phyloP scores from a whole-genome alignment of 2,113 vertebrate species.

The Pelusios castaneus region DNA sequence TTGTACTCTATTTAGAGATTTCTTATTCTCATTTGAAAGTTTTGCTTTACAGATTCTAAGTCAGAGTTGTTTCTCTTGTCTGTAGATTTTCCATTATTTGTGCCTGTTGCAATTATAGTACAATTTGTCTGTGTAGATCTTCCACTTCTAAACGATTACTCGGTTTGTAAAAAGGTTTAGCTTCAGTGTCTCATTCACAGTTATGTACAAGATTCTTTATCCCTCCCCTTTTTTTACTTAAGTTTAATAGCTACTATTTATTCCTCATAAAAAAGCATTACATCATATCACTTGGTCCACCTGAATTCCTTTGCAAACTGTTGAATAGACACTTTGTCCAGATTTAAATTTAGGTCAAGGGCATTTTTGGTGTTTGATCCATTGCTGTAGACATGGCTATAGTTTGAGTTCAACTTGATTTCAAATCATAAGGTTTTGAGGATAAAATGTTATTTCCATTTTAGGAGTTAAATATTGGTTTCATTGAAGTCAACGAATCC shows the following conservation, averaged over 20 bases:
- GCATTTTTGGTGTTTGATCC: not conserved
- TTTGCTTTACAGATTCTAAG: not conserved
- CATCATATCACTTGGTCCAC: not conserved
- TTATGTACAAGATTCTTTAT: not conserved
- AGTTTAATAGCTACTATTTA: not conserved
- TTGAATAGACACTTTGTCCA: not conserved
- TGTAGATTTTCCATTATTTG: not conserved
- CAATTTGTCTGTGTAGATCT: not conserved
- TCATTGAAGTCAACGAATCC: not conserved
- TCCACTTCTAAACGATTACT: not conserved
- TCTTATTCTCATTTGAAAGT: not conserved
- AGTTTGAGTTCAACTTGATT: constrained; percentile 5
- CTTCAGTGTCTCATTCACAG: not conserved
- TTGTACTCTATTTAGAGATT: not conserved
- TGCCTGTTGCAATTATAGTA: not conserved
- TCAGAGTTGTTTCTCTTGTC: not conserved
- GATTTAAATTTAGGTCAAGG: not conserved
- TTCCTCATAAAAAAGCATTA: not conserved
- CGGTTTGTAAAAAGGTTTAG: not conserved
- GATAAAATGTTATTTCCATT: not conserved
- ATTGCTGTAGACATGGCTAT: not conserved
- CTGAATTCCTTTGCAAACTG: not conserved
- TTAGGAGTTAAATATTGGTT: not conserved
- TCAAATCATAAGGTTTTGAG: not conserved
- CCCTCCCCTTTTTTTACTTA: too few species aligned